Evolutionary conservation across 2,888 invertebrate species (phyloP).

Genomic region (Tachystola acroxantha): DNA sequence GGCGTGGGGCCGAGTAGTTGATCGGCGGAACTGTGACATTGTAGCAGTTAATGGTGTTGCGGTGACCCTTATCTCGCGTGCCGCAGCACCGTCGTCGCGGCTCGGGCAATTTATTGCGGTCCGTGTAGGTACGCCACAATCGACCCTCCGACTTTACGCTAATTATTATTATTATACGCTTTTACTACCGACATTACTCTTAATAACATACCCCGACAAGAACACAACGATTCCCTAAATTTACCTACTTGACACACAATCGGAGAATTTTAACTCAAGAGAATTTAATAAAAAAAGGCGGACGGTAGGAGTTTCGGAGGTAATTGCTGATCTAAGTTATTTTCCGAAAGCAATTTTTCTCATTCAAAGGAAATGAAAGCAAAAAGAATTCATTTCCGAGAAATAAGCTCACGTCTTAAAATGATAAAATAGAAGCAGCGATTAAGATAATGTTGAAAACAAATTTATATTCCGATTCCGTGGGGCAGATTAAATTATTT

Average conservation of each 20-base stretch:
- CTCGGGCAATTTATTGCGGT: slow-evolving; percentile 61
- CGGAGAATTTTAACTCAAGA: too few relatives aligned
- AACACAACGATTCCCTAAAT: slow-evolving; percentile 9
- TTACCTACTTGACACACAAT: too few relatives aligned
- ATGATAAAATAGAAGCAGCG: slow-evolving; percentile 55
- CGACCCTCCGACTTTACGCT: slow-evolving; percentile 42
- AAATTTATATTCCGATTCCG: slow-evolving; percentile 65
- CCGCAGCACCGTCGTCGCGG: slow-evolving; percentile 28
- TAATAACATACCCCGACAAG: slow-evolving; percentile 10
- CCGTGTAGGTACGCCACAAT: slow-evolving; percentile 40
- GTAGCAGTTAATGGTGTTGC: slow-evolving; percentile 57
- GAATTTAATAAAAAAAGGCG: slow-evolving; percentile 23
- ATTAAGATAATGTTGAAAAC: slow-evolving; percentile 64
- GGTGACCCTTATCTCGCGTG: slow-evolving; percentile 65
- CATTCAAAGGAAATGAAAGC: slow-evolving; percentile 34
- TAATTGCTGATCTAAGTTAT: slow-evolving; percentile 37
- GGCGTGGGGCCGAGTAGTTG: slow-evolving; percentile 31
- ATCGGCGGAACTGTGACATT: slow-evolving; percentile 50
- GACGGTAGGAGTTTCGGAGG: slow-evolving; percentile 16
- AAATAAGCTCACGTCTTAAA: slow-evolving; percentile 40
- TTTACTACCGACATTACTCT: slow-evolving; percentile 7
- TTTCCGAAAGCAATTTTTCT: slow-evolving; percentile 31
- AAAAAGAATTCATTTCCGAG: slow-evolving; percentile 33
- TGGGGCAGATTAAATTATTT: slow-evolving; percentile 66
- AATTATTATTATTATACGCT: slow-evolving; percentile 46